phyloP scores from a whole-genome alignment of 2,113 vertebrate species.

The Acanthisitta chloris region DNA sequence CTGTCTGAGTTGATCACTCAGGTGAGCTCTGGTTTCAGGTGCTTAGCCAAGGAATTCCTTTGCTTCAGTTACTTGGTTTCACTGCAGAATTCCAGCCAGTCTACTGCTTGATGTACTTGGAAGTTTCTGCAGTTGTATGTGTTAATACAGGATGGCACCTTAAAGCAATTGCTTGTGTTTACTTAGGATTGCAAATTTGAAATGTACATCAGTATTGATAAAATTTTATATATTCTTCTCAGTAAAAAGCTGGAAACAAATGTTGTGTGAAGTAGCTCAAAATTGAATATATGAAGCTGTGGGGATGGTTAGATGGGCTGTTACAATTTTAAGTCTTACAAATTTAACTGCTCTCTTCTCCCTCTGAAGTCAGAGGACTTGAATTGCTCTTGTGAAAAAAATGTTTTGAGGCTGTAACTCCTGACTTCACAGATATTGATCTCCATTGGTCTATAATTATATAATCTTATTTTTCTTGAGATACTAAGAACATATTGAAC shows the following conservation, averaged over 20 bases:
- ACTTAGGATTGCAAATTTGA: not conserved
- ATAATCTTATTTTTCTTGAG: not conserved
- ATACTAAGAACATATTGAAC: not conserved
- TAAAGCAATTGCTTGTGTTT: not conserved
- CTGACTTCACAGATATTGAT: not conserved
- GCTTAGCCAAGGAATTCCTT: not conserved
- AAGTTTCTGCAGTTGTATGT: not conserved
- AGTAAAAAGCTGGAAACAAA: not conserved
- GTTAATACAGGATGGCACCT: not conserved
- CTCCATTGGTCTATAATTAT: not conserved
- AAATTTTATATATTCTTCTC: not conserved
- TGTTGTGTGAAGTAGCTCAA: not conserved
- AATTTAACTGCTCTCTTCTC: not conserved
- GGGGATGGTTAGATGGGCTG: not conserved
- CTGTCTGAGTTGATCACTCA: not conserved
- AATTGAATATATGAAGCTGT: not conserved
- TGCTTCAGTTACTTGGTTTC: not conserved
- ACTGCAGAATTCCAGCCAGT: not conserved
- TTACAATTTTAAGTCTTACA: not conserved
- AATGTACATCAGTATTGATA: not conserved
- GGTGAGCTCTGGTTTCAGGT: slow-evolving; percentile 6
- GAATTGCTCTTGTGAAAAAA: not conserved
- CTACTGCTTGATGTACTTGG: not conserved
- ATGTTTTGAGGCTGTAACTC: not conserved
- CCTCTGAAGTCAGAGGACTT: not conserved